Conservation (phyloP, 2,797 vertebrate genomes). For the Menidia menidia region DNA sequence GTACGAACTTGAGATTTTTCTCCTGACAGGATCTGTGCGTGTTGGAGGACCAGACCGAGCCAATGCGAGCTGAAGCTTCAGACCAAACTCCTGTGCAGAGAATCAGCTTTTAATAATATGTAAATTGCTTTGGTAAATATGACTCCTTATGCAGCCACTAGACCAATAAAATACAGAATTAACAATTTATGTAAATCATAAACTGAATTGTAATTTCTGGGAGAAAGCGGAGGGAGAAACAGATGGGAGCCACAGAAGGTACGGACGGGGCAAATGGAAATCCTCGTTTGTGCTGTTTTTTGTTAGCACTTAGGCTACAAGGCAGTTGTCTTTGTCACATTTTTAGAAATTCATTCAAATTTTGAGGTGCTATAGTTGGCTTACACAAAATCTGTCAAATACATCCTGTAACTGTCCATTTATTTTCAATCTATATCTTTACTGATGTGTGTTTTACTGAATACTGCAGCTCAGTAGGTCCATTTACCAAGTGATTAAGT, state of each 20-base stretch:
- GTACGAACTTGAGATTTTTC: slow-evolving; percentile 59
- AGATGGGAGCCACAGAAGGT: slow-evolving; percentile 80
- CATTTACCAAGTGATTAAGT: no score
- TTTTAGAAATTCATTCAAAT: slow-evolving; percentile 9
- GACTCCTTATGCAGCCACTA: slow-evolving; percentile 34
- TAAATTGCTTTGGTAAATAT: slow-evolving; percentile 61
- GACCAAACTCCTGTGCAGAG: slow-evolving; percentile 33
- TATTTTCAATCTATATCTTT: no score
- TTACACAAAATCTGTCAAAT: background rate
- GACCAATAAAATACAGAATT: slow-evolving; percentile 38
- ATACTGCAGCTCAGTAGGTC: no score
- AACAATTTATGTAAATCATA: slow-evolving; percentile 64
- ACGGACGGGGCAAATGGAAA: slow-evolving; percentile 63
- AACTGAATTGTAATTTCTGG: slow-evolving; percentile 67
- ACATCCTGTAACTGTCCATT: background rate
- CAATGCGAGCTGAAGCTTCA: slow-evolving; percentile 42
- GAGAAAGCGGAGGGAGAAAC: slow-evolving; percentile 50
- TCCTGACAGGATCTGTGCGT: slow-evolving; percentile 41
- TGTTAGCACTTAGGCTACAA: slow-evolving; percentile 21
- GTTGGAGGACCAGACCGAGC: slow-evolving; percentile 36
- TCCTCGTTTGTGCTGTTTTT: slow-evolving; percentile 47
- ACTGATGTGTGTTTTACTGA: no score
- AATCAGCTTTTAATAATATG: slow-evolving; percentile 58
- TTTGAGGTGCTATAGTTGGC: background rate
- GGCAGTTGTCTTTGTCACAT: slow-evolving; percentile 31